Base-by-base conservation (phyloP, 2,113 vertebrate genomes). In the Speoplatyrhinus poulsoni region DNA sequence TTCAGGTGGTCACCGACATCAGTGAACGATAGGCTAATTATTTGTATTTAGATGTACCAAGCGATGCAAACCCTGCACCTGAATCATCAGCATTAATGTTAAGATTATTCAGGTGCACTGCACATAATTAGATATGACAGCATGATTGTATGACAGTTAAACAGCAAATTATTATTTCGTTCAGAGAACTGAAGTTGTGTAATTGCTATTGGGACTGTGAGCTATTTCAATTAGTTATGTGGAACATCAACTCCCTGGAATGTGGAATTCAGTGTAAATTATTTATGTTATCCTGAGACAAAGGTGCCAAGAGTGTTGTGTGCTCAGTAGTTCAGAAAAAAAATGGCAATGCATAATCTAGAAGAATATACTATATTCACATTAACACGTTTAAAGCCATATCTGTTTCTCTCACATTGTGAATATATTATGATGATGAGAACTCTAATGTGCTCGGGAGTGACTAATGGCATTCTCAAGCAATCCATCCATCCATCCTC, bases 111-210 rank as follows among this genome's bases (percentile, higher is more conserved):
- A 52, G 16, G 10, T 19, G 17, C 17, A 36, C 36, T 46, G 46
- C 48, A 46, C 54, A 47, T 72, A 68, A 67, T 62, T 11, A 13
- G 15, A 70, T 66, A 60, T 73, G 72, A 81, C 71, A 76, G 52
- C 12, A 64, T 57, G 73, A 62, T 49, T 62, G 33, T 33, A 79
- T 68, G 16, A 64, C 48, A 53, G 7, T 17, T 57, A 76, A 47
- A 62, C 19, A 60, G 55, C 54, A 55, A 60, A 65, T 54, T 16
- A 47, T 33, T 32, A 59, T 60, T 62, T 59, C 55, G 67, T 48
- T 71, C 15, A 13, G 0, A 1, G 6, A 13, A 60, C 5, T 72
- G 17, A 61, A 55, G 33, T 8, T 12, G 32, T 57, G 60, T 8
- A 58, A 36, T 53, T 56, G 61, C 53, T 54, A 33, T 66, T 69